Base-by-base conservation (phyloP, 2,113 vertebrate species). In the Nymphicus hollandicus region DNA sequence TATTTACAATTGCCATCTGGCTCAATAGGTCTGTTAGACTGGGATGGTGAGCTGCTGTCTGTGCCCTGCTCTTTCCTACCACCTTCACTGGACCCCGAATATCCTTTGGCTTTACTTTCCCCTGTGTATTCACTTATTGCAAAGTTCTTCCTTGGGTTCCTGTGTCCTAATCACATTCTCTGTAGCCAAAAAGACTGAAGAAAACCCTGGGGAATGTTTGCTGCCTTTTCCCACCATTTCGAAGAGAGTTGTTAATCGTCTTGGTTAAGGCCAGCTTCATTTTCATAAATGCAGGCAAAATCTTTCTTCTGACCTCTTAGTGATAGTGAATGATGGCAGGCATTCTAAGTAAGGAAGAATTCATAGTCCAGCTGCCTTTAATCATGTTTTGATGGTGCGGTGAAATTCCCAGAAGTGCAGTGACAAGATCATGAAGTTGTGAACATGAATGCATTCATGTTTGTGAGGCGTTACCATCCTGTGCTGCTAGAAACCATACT, bases 361-460 rank as follows among this genome's bases (percentile, higher is more conserved):
- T n/a, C 44, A 55, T 52, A 60, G 33, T 2, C 7, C 61, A 41
- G 24, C 43, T 63, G 56, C 46, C 56, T 70, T 65, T 52, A 74
- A 66, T 80, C 0, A 0, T 76, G 52, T 44, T 80, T 72, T 56
- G 29, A 28, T 72, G 27, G 13, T 43, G 17, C 1, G 1, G 3
- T 61, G 46, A 65, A 60, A 81, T 50, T 81, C 72, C 29, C 69
- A 47, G 25, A 35, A 81, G 55, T 44, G 11, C 17, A 56, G 29
- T 39, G 49, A 35, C 86, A 64, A 47, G 29, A 43, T 65, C 22
- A 25, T 29, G 58, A 76, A 7, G 11, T 41, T 63, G 29, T 35
- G n/a, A 71, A 22, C 44, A 70, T n/a, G 29, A 61, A 58, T n/a
- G 17, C 19, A 20, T 88, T 79, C n/a, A 1, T 33, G 20, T 65